Percentiles rank a stretch among this genome's conserved stretches.
Evolutionary conservation across 2,113 vertebrate species (phyloP).

Genomic region (Ardeotis arabs): DNA sequence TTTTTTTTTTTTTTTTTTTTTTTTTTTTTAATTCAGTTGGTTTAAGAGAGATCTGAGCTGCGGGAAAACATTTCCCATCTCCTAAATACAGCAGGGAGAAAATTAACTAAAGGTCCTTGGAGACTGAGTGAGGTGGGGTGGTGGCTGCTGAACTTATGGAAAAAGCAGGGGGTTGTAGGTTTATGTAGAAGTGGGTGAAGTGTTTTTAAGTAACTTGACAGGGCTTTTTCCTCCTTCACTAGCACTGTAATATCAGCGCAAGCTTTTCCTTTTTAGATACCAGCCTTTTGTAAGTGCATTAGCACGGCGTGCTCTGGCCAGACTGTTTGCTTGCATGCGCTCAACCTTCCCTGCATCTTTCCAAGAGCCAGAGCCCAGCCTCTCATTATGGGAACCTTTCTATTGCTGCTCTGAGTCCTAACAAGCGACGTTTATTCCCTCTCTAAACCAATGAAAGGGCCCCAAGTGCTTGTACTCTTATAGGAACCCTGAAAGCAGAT

Average conservation of each 20-base stretch:
- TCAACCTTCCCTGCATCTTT: neutral
- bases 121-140: rapidly evolving
- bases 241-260: neutral
- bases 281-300: neutral
- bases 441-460: neutral
- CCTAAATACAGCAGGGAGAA: neutral
- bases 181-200: neutral
- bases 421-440: neutral
- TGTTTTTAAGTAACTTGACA: slow-evolving; percentile 36
- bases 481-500: neutral
- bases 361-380: neutral
- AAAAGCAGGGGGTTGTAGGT: neutral
- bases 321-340: neutral
- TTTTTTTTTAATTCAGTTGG: neutral
- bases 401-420: neutral
- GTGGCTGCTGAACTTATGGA: neutral
- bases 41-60: neutral
- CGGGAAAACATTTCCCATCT: neutral
- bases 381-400: neutral
- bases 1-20: no score
- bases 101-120: neutral
- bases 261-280: slow-evolving; percentile 36
- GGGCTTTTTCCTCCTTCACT: neutral
- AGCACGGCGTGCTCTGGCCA: rapidly evolving
- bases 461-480: neutral